These are phyloP conservation scores for Zaprionus africanus DNA, from an alignment of 1,140 invertebrate species.

Conservation along the genomic window DNA sequence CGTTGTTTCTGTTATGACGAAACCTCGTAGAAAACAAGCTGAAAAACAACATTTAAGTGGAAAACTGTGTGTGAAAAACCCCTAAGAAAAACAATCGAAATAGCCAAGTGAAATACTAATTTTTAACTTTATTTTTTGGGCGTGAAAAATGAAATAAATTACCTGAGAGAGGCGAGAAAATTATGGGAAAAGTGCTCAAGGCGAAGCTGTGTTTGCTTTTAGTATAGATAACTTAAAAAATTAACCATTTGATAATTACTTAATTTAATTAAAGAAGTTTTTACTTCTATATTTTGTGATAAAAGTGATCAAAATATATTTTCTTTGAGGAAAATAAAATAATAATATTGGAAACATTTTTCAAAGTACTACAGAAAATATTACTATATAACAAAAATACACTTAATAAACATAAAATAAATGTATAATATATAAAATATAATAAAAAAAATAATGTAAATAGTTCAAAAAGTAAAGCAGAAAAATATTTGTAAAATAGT, in stretches of 20 bases:
- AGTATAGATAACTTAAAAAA: not conserved
- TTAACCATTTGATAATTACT: too few species aligned
- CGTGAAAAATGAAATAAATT: conserved; percentile 2
- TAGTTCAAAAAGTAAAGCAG: not conserved
- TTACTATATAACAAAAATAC: too few species aligned
- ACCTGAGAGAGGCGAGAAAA: not conserved
- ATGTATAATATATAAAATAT: too few species aligned
- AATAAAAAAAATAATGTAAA: not conserved
- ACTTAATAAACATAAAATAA: too few species aligned
- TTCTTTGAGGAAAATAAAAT: too few species aligned
- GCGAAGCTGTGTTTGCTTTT: not conserved
- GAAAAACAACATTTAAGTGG: conserved; percentile 5
- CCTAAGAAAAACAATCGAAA: not conserved
- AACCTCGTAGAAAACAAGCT: not conserved
- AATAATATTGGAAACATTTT: too few species aligned
- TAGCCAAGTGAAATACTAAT: not conserved
- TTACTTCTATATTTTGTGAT: too few species aligned
- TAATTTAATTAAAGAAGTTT: too few species aligned
- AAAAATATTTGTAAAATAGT: too few species aligned
- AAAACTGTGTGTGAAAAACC: conserved; percentile 8
- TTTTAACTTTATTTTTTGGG: not conserved
- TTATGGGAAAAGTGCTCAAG: not conserved
- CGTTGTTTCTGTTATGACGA: not conserved
- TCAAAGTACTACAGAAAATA: too few species aligned
- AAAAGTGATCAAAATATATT: too few species aligned